These are phyloP conservation scores for Helobdella robusta DNA, from an alignment of 2,888 invertebrate genomes.

Conservation along the genomic window DNA sequence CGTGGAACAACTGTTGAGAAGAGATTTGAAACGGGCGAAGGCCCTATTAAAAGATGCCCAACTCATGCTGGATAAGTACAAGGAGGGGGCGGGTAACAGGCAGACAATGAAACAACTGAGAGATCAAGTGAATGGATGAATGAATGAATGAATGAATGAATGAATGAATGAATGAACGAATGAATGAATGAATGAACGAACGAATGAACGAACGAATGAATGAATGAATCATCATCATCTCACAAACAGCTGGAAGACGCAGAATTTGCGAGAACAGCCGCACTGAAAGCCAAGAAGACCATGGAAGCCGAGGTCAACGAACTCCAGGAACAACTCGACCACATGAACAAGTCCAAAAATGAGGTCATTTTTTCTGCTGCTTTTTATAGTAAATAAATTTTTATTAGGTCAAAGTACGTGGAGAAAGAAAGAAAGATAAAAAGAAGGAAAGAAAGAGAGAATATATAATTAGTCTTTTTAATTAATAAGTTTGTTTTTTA, in stretches of 20 bases:
- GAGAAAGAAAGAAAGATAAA: too few species aligned
- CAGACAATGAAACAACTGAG: conserved; percentile 65
- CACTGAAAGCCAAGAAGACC: conserved; percentile 73
- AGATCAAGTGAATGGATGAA: conserved; percentile 63
- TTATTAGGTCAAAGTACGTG: not conserved
- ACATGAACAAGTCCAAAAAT: conserved; percentile 62
- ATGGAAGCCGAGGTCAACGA: conserved; percentile 78
- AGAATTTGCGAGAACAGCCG: conserved; percentile 72
- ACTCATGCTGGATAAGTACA: conserved; percentile 75
- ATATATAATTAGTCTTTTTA: not conserved
- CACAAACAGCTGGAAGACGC: conserved; percentile 70
- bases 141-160: not conserved
- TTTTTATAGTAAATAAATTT: not conserved
- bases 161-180: not conserved
- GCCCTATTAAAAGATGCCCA: conserved; percentile 83
- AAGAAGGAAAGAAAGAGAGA: not conserved
- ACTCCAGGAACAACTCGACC: conserved; percentile 70
- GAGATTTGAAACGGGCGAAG: conserved; percentile 78
- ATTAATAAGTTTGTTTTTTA: not conserved
- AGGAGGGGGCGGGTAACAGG: conserved; percentile 74
- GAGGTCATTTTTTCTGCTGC: conserved; percentile 54
- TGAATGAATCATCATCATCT: not conserved
- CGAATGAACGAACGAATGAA: too few species aligned
- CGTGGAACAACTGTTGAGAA: conserved; percentile 56
- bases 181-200: too few species aligned